Conservation (phyloP, 2,888 invertebrate species). For the Myopa tessellatipennis region DNA sequence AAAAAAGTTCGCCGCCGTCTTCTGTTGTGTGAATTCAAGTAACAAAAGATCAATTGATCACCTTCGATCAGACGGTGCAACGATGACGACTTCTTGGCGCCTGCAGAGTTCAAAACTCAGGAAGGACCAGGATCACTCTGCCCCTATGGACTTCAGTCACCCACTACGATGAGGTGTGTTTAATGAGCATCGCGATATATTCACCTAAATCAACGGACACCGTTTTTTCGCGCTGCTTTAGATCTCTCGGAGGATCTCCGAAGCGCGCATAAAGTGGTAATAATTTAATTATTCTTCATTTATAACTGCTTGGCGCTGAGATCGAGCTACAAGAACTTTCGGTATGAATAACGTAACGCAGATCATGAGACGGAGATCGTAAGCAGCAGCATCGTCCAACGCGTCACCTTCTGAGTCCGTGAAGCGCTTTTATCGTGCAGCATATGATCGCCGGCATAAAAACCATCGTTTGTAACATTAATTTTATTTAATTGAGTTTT, state of each 20-base stretch:
- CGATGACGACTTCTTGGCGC: conserved; percentile 41
- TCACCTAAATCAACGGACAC: conserved; percentile 7
- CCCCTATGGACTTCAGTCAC: not conserved
- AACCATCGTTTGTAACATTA: conserved; percentile 15
- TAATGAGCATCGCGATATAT: conserved; percentile 19
- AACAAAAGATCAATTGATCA: conserved; percentile 45
- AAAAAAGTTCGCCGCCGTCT: conserved; percentile 14
- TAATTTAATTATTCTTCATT: conserved; percentile 51
- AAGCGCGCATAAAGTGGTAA: conserved; percentile 43
- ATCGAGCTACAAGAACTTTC: not conserved
- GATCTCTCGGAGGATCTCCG: not conserved
- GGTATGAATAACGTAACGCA: not conserved
- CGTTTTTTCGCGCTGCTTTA: conserved; percentile 3
- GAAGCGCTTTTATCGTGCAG: not conserved
- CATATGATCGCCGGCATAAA: conserved; percentile 22
- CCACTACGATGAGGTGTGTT: conserved; percentile 17
- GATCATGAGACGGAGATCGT: not conserved
- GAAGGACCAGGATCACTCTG: not conserved
- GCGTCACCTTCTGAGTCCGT: conserved; percentile 14
- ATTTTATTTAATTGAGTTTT: conserved; percentile 33
- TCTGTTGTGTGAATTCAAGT: conserved; percentile 12
- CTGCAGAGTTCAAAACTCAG: conserved; percentile 15
- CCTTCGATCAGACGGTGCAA: conserved; percentile 39
- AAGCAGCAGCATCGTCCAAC: not conserved
- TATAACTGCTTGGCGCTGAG: conserved; percentile 36